A percentile compares a stretch with the other conserved stretches of the same genome.
Evolutionary conservation across 53 echinoderm and acorn worm genomes (phyloP).

Genomic region (Antedon mediterranea): DNA sequence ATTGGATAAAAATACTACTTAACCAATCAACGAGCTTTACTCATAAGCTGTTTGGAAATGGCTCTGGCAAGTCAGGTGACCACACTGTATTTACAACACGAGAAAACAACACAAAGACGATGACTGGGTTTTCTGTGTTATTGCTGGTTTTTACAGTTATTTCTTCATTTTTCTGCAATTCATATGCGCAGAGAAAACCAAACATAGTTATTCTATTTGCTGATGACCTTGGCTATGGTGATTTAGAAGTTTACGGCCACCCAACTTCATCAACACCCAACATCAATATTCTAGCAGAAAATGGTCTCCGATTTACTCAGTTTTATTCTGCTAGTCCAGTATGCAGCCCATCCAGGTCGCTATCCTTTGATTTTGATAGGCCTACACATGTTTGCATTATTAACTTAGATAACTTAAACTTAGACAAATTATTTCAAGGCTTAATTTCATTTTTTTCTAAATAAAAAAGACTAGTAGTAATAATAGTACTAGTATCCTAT

Average conservation of each 20-base stretch:
- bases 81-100: not conserved
- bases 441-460: too few relatives aligned
- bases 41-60: not conserved
- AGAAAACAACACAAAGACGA: too few relatives aligned
- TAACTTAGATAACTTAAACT: too few relatives aligned
- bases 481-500: too few relatives aligned
- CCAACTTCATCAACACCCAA: slow-evolving; percentile 76
- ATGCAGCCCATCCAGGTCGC: slow-evolving; percentile 85
- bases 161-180: not conserved
- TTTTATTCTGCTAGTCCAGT: slow-evolving; percentile 72
- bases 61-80: not conserved
- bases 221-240: slow-evolving; percentile 83
- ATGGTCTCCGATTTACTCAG: slow-evolving; percentile 78
- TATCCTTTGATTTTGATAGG: too few relatives aligned
- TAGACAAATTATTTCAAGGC: too few relatives aligned
- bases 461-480: too few relatives aligned
- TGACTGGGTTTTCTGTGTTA: not conserved
- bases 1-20: not conserved
- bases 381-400: too few relatives aligned
- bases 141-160: not conserved
- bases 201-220: slow-evolving; percentile 84
- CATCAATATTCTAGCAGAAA: slow-evolving; percentile 42
- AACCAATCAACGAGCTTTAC: not conserved
- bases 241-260: slow-evolving; percentile 75
- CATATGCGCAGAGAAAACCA: slow-evolving; percentile 14